Evolutionary conservation across 2,113 vertebrate genomes (phyloP).

Genomic region (Neotragus moschatus): DNA sequence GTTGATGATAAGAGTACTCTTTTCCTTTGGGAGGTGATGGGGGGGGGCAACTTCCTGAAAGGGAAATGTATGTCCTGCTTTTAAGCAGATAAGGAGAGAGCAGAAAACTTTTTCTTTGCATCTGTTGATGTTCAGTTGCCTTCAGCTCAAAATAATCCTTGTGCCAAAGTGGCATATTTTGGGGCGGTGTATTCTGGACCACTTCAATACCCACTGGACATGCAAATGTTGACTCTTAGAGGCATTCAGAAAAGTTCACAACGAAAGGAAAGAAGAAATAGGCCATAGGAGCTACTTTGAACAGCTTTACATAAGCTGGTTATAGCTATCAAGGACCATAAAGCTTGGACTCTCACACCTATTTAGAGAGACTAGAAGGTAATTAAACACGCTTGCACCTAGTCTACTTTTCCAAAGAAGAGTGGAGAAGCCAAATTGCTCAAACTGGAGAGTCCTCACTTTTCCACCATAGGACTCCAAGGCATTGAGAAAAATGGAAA

Average conservation of each 20-base stretch:
- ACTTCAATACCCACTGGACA: not conserved
- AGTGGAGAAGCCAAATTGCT: not conserved
- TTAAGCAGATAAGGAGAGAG: not conserved
- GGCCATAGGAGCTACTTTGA: not conserved
- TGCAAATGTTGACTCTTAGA: constrained; percentile 1
- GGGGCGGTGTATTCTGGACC: not conserved
- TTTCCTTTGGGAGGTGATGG: not conserved
- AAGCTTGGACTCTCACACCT: not conserved
- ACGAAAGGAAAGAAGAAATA: constrained; percentile 1
- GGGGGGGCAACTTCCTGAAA: not conserved
- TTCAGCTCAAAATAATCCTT: not conserved
- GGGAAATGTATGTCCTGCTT: not conserved
- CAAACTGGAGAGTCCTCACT: not conserved
- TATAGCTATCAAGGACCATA: constrained; percentile 25
- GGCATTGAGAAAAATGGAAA: not conserved
- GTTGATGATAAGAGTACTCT: not conserved
- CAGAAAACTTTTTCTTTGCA: not conserved
- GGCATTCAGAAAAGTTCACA: not conserved
- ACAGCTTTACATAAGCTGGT: not conserved
- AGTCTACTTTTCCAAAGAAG: not conserved
- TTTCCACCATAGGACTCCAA: not conserved
- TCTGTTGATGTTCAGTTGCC: not conserved
- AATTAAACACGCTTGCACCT: not conserved
- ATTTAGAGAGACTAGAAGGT: not conserved
- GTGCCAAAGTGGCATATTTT: not conserved